phyloP scores from a whole-genome alignment of 2,797 vertebrate species.

The Gobionotothen gibberifrons region DNA sequence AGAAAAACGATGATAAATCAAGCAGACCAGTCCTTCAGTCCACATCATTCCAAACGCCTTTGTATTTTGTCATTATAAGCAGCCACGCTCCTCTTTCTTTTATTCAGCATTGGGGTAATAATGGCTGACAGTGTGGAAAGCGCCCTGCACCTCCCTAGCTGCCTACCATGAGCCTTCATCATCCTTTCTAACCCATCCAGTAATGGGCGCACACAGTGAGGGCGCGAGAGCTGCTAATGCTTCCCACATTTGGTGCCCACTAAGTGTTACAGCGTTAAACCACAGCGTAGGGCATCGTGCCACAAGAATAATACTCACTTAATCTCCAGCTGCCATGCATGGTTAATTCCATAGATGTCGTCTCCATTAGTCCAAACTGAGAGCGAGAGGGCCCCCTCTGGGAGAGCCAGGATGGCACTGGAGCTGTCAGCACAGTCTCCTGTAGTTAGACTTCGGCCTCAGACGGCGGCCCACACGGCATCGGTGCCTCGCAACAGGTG shows the following conservation, averaged over 20 bases:
- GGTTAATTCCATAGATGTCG: slow-evolving; percentile 64
- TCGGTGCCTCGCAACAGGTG: slow-evolving; percentile 51
- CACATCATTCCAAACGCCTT: not conserved
- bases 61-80: slow-evolving; percentile 32
- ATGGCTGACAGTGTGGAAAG: slow-evolving; percentile 71
- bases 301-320: slow-evolving; percentile 59
- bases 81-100: slow-evolving; percentile 19
- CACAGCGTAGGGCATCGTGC: slow-evolving; percentile 51
- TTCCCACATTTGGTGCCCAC: slow-evolving; percentile 75
- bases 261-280: slow-evolving; percentile 71
- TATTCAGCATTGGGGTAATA: slow-evolving; percentile 44
- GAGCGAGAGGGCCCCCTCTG: slow-evolving; percentile 20
- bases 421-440: slow-evolving; percentile 57
- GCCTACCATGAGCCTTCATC: slow-evolving; percentile 39
- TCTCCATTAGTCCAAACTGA: slow-evolving; percentile 54
- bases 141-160: slow-evolving; percentile 29
- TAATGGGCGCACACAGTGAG: slow-evolving; percentile 55
- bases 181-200: slow-evolving; percentile 54
- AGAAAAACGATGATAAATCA: slow-evolving; percentile 26
- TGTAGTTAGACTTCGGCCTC: slow-evolving; percentile 20
- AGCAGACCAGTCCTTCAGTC: slow-evolving; percentile 15
- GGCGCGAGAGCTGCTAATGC: slow-evolving; percentile 63
- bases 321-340: slow-evolving; percentile 66
- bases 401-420: slow-evolving; percentile 55
- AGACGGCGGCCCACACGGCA: slow-evolving; percentile 5